Conservation (phyloP, 2,888 invertebrate genomes). For the Ornithoptera priamus region DNA sequence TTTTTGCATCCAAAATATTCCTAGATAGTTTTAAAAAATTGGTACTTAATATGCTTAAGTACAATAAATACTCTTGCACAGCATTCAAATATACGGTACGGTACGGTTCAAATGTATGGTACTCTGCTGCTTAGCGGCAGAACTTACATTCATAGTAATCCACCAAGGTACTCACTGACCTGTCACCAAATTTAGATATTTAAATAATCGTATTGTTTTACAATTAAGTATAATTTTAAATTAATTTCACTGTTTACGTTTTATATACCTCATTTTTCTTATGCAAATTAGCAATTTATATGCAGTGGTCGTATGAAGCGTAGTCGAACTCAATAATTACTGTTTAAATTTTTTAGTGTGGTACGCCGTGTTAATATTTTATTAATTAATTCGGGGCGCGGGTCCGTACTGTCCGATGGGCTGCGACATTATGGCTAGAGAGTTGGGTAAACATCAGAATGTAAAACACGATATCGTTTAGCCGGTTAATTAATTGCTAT, state of each 20-base stretch:
- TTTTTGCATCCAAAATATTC: no score
- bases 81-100: background rate
- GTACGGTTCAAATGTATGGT: no score
- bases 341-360: conserved; percentile 73
- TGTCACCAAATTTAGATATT: background rate
- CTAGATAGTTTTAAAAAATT: no score
- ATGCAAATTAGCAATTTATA: conserved; percentile 70
- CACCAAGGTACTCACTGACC: background rate
- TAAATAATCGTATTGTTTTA: background rate
- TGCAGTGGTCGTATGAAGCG: conserved; percentile 62
- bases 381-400: conserved; percentile 69
- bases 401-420: conserved; percentile 61
- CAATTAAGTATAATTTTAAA: background rate
- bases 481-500: conserved; percentile 76
- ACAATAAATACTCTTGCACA: background rate
- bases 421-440: conserved; percentile 71
- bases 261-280: conserved; percentile 52
- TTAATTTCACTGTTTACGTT: conserved; percentile 24
- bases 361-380: conserved; percentile 67
- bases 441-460: conserved; percentile 76
- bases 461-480: conserved; percentile 78
- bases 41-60: no score
- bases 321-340: conserved; percentile 67
- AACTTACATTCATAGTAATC: background rate
- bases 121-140: background rate